Conservation (phyloP, 1,140 invertebrate genomes). For the Aleiodes sp. region DNA sequence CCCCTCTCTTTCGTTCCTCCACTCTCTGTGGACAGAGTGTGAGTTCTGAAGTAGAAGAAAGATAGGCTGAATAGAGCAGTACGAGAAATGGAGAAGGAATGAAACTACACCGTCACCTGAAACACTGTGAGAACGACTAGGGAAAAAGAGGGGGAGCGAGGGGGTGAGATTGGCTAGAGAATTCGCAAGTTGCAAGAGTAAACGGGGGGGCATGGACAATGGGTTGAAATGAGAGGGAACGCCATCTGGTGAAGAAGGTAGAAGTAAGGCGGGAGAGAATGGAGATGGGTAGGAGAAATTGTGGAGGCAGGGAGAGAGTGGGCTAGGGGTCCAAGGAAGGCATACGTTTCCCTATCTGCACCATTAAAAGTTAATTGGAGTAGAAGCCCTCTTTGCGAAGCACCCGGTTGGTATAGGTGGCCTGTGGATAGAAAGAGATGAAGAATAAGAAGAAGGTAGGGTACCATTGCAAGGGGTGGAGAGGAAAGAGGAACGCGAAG, state of each 20-base stretch:
- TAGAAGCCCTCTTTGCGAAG: constrained; percentile 50
- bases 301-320: constrained; percentile 12
- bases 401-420: constrained; percentile 6
- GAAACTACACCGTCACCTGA: constrained; percentile 21
- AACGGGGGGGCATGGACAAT: too few species aligned
- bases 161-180: not conserved
- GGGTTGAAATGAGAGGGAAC: constrained; percentile 21
- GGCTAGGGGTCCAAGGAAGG: constrained; percentile 36
- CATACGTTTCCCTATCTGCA: constrained; percentile 56
- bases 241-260: constrained; percentile 21
- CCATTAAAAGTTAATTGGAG: constrained; percentile 63
- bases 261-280: not conserved
- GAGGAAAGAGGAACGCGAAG: constrained; percentile 14
- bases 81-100: constrained; percentile 1
- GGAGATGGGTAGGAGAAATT: not conserved
- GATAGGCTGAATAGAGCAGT: not conserved
- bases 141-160: not conserved
- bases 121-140: constrained; percentile 2
- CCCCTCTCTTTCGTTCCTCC: too few species aligned
- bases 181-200: too few species aligned
- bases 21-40: too few species aligned
- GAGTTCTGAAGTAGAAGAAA: constrained; percentile 8
- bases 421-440: not conserved
- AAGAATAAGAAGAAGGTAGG: too few species aligned
- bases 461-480: not conserved